Evolutionary conservation across 2,797 vertebrate species (phyloP).

Genomic region (Anas bahamensis): DNA sequence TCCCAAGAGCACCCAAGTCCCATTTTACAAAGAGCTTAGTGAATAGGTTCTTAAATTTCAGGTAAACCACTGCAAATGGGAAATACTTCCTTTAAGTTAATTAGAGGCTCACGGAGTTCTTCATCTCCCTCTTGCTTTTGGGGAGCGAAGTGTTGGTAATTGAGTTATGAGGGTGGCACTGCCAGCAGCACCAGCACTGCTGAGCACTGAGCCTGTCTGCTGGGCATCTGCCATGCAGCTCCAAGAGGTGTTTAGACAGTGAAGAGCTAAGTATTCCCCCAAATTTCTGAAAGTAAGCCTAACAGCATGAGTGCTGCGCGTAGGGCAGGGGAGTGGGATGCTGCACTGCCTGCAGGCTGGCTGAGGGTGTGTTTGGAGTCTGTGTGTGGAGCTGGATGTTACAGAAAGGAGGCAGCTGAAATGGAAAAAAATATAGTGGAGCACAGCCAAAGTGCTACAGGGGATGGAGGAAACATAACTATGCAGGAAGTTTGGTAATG

Average conservation of each 20-base stretch:
- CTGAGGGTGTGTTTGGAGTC: background rate
- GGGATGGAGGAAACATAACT: background rate
- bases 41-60: background rate
- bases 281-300: background rate
- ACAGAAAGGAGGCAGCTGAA: background rate
- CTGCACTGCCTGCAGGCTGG: rapidly evolving
- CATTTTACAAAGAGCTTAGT: background rate
- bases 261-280: background rate
- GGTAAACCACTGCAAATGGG: background rate
- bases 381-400: background rate
- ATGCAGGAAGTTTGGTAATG: background rate
- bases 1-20: background rate
- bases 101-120: background rate
- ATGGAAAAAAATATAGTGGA: background rate
- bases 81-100: background rate
- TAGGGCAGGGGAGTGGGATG: background rate
- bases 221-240: background rate
- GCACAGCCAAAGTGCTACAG: background rate
- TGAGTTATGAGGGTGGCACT: background rate
- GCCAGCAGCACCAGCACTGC: background rate
- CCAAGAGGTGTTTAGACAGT: background rate
- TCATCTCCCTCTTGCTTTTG: background rate
- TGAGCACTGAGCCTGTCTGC: background rate
- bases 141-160: background rate
- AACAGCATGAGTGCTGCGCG: rapidly evolving